These are phyloP conservation scores for Heliocidaris tuberculata DNA, from an alignment of 35 echinoderm and acorn worm species.

Conservation along the genomic window DNA sequence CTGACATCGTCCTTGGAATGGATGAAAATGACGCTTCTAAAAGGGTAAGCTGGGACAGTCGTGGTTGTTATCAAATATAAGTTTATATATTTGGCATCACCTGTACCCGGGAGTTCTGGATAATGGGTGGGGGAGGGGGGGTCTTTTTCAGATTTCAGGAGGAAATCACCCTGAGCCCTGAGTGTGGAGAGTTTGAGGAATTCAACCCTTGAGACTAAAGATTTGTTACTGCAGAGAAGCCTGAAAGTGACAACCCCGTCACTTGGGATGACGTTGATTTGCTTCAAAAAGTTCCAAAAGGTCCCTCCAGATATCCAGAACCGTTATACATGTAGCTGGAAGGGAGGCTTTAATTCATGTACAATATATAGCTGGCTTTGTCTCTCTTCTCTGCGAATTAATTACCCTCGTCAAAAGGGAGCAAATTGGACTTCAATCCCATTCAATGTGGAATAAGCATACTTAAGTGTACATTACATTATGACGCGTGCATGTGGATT, in stretches of 20 bases:
- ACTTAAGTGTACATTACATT: not conserved
- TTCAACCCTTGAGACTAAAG: not conserved
- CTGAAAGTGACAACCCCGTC: too few relatives aligned
- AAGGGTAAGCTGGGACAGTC: slow-evolving; percentile 51
- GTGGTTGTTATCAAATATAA: not conserved
- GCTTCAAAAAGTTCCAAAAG: too few relatives aligned
- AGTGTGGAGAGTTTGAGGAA: too few relatives aligned
- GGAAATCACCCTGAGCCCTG: too few relatives aligned
- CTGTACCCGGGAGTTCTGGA: not conserved
- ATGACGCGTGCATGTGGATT: not conserved
- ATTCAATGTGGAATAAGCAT: too few relatives aligned
- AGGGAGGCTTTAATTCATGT: too few relatives aligned
- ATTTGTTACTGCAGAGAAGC: too few relatives aligned
- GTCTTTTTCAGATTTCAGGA: too few relatives aligned
- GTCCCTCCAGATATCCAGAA: too few relatives aligned
- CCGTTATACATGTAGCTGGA: too few relatives aligned
- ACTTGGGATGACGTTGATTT: too few relatives aligned
- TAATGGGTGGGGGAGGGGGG: too few relatives aligned
- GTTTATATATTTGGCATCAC: not conserved
- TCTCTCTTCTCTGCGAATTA: not conserved
- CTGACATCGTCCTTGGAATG: slow-evolving; percentile 81
- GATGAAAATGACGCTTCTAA: slow-evolving; percentile 69
- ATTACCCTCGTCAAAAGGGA: not conserved
- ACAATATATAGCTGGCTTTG: not conserved
- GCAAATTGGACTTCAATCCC: not conserved